Conservation (phyloP, 2,113 vertebrate genomes). For the Hucho hucho region DNA sequence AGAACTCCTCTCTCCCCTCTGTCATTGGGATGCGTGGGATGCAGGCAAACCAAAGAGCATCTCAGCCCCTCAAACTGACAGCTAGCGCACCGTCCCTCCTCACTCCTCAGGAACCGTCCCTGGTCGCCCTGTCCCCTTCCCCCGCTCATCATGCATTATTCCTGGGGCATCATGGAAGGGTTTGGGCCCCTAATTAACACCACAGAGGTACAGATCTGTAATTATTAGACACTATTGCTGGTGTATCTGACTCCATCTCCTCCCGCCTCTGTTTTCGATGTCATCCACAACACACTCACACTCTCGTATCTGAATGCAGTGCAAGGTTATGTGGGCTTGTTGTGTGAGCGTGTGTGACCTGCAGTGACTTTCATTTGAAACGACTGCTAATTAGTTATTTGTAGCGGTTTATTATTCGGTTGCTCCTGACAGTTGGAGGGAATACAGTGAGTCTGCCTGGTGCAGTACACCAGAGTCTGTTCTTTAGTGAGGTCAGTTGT, state of each 20-base stretch:
- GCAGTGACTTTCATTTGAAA: slow-evolving; percentile 33
- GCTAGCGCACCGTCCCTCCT: slow-evolving; percentile 22
- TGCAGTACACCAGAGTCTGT: not conserved
- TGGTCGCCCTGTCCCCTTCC: too few species aligned
- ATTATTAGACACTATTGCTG: slow-evolving; percentile 73
- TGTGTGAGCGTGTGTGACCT: not conserved
- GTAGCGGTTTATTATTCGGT: not conserved
- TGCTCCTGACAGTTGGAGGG: not conserved
- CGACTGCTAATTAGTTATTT: slow-evolving; percentile 24
- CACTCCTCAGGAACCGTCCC: too few species aligned
- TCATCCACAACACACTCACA: slow-evolving; percentile 65
- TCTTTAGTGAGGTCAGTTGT: slow-evolving; percentile 7
- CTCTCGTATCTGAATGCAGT: not conserved
- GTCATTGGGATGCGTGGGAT: slow-evolving; percentile 67
- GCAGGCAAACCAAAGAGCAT: slow-evolving; percentile 67
- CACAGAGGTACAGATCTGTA: slow-evolving; percentile 69
- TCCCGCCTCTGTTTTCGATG: slow-evolving; percentile 34
- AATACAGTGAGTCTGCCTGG: not conserved
- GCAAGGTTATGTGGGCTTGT: too few species aligned
- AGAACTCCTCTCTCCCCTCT: slow-evolving; percentile 48
- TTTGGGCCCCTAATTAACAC: slow-evolving; percentile 56
- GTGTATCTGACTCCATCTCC: slow-evolving; percentile 47
- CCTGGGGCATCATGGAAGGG: slow-evolving; percentile 60
- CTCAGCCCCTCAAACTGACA: slow-evolving; percentile 63
- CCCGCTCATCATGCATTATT: slow-evolving; percentile 55